Conservation (phyloP, 2,113 vertebrate species). For the Rhinolophus sinicus region DNA sequence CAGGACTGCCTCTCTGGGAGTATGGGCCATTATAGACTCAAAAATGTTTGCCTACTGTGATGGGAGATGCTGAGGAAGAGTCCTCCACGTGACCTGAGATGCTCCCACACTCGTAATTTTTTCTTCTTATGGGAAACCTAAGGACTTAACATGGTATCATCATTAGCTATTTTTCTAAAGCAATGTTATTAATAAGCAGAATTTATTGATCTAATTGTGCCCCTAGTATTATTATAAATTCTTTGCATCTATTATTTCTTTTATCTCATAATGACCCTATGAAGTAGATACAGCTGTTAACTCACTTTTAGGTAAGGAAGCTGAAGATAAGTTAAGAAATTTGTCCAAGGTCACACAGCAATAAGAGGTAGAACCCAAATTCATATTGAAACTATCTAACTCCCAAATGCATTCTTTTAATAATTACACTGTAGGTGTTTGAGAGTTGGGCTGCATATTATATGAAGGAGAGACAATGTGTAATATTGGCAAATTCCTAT, state of each 20-base stretch:
- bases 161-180: constrained; percentile 43
- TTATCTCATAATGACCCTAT: neutral
- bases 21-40: neutral
- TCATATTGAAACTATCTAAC: neutral
- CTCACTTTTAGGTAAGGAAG: neutral
- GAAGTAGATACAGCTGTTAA: neutral
- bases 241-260: neutral
- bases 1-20: neutral
- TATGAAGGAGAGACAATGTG: neutral
- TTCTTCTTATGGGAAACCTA: neutral
- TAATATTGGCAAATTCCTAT: neutral
- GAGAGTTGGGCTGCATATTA: neutral
- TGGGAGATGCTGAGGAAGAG: neutral
- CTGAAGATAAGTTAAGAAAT: neutral
- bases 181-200: neutral
- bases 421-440: neutral
- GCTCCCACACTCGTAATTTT: neutral
- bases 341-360: neutral
- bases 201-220: neutral
- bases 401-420: neutral
- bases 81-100: neutral
- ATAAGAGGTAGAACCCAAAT: neutral
- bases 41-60: neutral
- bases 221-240: neutral
- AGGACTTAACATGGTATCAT: neutral